Evolutionary conservation across 2,113 vertebrate genomes (phyloP).

Genomic region (Cyrtonyx montezumae): DNA sequence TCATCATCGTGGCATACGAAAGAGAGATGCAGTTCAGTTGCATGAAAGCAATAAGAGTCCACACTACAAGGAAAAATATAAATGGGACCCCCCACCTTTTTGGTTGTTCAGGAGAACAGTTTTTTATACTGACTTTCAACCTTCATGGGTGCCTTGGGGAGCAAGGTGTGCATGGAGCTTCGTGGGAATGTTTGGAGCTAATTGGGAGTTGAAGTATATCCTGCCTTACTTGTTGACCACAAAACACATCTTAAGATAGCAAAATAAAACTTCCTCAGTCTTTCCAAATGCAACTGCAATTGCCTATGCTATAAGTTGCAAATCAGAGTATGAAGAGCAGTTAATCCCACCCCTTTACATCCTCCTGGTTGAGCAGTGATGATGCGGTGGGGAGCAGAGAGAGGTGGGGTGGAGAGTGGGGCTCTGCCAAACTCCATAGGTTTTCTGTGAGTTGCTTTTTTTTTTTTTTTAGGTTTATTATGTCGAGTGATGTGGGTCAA

Average conservation of each 20-base stretch:
- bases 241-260: conserved; percentile 38
- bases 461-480: background rate
- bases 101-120: conserved; percentile 11
- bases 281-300: background rate
- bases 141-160: conserved; percentile 6
- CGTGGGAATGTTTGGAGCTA: conserved; percentile 7
- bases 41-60: background rate
- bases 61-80: background rate
- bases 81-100: background rate
- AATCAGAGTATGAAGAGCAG: background rate
- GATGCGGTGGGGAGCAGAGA: background rate
- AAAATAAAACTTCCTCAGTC: conserved; percentile 27
- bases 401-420: background rate
- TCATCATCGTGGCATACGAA: background rate
- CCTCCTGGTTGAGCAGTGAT: background rate
- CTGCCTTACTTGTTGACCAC: conserved; percentile 50
- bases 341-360: background rate
- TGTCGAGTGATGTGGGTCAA: background rate
- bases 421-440: background rate
- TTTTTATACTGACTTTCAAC: background rate
- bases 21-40: background rate
- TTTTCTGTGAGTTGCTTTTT: background rate
- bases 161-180: conserved; percentile 9
- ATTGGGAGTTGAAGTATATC: conserved; percentile 25
- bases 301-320: conserved; percentile 13